A percentile compares a stretch with the other conserved stretches of the same genome.
Evolutionary conservation across 2,888 invertebrate genomes (phyloP).

Genomic region (Idaea straminata): DNA sequence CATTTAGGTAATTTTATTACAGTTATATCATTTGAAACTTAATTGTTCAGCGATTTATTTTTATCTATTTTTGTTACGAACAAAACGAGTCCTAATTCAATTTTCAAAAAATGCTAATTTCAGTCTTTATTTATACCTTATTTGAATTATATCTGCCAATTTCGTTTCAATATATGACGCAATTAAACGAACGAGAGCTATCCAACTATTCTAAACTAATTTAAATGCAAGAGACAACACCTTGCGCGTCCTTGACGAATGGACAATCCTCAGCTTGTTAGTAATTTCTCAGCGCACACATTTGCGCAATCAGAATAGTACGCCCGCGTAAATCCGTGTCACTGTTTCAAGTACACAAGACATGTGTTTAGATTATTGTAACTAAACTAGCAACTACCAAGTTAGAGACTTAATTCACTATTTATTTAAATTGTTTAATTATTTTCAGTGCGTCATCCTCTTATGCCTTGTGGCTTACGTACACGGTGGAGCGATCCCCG

Average conservation of each 20-base stretch:
- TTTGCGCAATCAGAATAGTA: slow-evolving; percentile 66
- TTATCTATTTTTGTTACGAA: too few species aligned
- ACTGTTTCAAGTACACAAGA: slow-evolving; percentile 72
- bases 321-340: slow-evolving; percentile 67
- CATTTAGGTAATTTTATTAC: too few species aligned
- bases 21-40: too few species aligned
- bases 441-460: slow-evolving; percentile 54
- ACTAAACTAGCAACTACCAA: slow-evolving; percentile 12
- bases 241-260: slow-evolving; percentile 60
- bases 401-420: slow-evolving; percentile 5
- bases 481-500: slow-evolving; percentile 47
- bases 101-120: too few species aligned
- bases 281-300: slow-evolving; percentile 65
- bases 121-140: too few species aligned
- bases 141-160: background rate
- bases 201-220: slow-evolving; percentile 38
- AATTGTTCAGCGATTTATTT: too few species aligned
- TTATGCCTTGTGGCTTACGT: slow-evolving; percentile 58
- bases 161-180: background rate
- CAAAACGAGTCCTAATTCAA: too few species aligned
- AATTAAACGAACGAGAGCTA: background rate
- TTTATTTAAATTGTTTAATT: slow-evolving; percentile 5
- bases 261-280: slow-evolving; percentile 59
- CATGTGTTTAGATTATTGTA: slow-evolving; percentile 24
- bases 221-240: slow-evolving; percentile 50